phyloP scores from a whole-genome alignment of 1,140 invertebrate species.

The Aphis craccivora region DNA sequence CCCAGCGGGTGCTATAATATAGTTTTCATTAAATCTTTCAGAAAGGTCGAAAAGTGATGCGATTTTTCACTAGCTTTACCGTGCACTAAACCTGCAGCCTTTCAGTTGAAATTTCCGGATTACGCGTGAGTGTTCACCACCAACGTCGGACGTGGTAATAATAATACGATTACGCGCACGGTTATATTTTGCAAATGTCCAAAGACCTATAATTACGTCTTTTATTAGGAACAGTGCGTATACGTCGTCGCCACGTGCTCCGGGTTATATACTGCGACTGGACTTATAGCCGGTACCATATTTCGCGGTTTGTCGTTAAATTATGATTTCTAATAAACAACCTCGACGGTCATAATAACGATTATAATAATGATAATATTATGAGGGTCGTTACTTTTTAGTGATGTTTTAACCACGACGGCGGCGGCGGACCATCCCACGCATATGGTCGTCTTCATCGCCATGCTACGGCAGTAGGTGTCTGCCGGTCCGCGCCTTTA shows the following conservation, averaged over 20 bases:
- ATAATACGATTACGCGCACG: background rate
- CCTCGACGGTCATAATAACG: background rate
- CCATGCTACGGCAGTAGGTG: background rate
- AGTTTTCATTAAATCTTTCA: background rate
- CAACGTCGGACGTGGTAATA: background rate
- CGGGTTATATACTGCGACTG: background rate
- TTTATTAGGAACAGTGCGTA: background rate
- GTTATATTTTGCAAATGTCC: conserved; percentile 45
- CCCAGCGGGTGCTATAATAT: background rate
- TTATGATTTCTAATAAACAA: background rate
- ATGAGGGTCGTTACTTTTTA: background rate
- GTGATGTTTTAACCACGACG: background rate
- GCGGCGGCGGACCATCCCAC: background rate
- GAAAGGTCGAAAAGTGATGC: conserved; percentile 32
- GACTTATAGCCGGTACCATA: background rate
- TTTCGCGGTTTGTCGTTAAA: background rate
- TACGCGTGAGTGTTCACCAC: background rate
- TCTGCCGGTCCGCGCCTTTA: conserved; percentile 14
- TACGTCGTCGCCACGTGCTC: background rate
- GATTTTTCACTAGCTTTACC: conserved; percentile 34
- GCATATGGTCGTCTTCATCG: background rate
- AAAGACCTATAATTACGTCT: background rate
- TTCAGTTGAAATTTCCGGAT: background rate
- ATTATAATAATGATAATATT: background rate
- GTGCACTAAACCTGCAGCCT: background rate